Evolutionary conservation across 2,113 vertebrate genomes (phyloP), one percentile per base, ranked within the genome.

Genomic region (Gadus chalcogrammus): DNA sequence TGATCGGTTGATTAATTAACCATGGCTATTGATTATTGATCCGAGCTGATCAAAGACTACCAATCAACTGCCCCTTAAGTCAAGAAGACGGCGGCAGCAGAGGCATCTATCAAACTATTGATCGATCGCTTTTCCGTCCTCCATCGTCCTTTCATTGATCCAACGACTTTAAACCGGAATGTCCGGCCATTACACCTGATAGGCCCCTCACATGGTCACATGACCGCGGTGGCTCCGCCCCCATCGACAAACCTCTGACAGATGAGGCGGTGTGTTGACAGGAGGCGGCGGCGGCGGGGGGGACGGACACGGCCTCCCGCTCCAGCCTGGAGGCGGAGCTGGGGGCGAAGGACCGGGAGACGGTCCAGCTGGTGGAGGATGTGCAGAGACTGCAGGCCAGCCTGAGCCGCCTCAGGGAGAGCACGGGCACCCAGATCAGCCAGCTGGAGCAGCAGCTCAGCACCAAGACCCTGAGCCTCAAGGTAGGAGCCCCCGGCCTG

Each of bases 371-470:
- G 58, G 95, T 98, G 15, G 97, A 99, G 75, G 97, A 99, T 15
- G 95, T 99, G 65, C 97, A 98, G 92, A 91, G 96, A 81, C 95
- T 99, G 85, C 97, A 99, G 93, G 94, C 94, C 93, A 97, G 94
- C 93, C 95, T 99, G 88, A 94, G 92, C 88, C 95, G 95, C 90
- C 95, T 97, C 76, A 89, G 95, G 31, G 96, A 98, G 88, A 96
- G 93, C 83, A 97, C 95, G 18, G 93, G 93, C 91, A 94, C 93
- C 85, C 96, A 97, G 79, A 97, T 97, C 85, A 90, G 93, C 4
- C 95, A 96, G 86, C 94, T 99, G 48, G 95, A 98, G 90, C 94
- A 97, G 90, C 96, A 99, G 90, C 94, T 99, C 74, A 94, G 91
- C 0, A 91, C 91, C 91, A 97, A 98, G 91, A 95, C 94, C 79